Percentiles rank a stretch among this genome's conserved stretches.
Evolutionary conservation across 1,140 invertebrate genomes (phyloP).

Genomic region (Scaptomyza hsui): DNA sequence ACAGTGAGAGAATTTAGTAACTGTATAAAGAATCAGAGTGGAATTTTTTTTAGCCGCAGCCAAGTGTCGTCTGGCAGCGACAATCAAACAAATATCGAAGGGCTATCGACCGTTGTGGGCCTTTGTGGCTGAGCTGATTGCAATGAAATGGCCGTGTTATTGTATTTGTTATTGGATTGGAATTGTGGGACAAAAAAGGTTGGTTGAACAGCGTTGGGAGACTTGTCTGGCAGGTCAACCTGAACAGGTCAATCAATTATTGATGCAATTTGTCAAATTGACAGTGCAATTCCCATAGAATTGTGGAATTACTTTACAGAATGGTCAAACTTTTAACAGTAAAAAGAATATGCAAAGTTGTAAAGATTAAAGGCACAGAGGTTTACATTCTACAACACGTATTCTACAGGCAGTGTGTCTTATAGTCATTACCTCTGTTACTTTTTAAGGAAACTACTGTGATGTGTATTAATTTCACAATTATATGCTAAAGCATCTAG

Average conservation of each 20-base stretch:
- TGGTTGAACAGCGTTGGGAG: slow-evolving; percentile 4
- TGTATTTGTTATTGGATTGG: slow-evolving; percentile 24
- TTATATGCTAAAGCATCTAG: slow-evolving; percentile 26
- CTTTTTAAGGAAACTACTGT: background rate
- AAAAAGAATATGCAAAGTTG: background rate
- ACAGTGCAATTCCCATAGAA: slow-evolving; percentile 6
- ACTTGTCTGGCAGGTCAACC: slow-evolving; percentile 2
- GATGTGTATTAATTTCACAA: slow-evolving; percentile 49
- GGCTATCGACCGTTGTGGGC: slow-evolving; percentile 10
- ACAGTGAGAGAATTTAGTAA: background rate
- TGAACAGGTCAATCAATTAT: slow-evolving; percentile 26
- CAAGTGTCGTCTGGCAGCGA: slow-evolving; percentile 5
- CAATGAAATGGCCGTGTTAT: slow-evolving; percentile 4
- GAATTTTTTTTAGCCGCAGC: background rate
- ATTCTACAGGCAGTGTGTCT: no score
- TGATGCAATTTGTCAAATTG: slow-evolving; percentile 44
- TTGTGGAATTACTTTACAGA: background rate
- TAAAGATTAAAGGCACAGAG: background rate
- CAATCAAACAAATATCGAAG: background rate
- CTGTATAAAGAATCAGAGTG: background rate
- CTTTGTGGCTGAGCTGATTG: slow-evolving; percentile 2
- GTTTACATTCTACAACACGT: no score
- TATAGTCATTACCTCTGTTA: no score
- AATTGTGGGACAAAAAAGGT: slow-evolving; percentile 25
- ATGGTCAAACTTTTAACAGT: no score